Conservation (phyloP, 2,888 invertebrate species). For the Lithodes maja region DNA sequence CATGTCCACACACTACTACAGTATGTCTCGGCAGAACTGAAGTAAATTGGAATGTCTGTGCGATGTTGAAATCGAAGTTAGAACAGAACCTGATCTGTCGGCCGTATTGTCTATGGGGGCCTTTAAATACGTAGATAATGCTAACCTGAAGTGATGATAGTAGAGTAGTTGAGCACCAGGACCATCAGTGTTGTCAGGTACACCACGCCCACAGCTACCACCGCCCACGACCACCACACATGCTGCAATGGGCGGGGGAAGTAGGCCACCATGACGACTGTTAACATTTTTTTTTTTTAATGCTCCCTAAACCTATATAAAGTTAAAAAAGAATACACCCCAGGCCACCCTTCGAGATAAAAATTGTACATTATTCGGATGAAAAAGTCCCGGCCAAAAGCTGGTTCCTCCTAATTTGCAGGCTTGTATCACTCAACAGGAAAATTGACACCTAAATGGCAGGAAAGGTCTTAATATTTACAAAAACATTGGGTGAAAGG, state of each 20-base stretch:
- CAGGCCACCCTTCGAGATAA: too few species aligned
- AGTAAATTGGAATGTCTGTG: neutral
- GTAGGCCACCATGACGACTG: neutral
- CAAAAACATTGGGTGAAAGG: too few species aligned
- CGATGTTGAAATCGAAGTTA: too few species aligned
- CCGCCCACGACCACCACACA: neutral
- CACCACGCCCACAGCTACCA: neutral
- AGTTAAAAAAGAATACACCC: too few species aligned
- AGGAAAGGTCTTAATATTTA: too few species aligned
- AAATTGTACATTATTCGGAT: too few species aligned
- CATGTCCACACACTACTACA: neutral
- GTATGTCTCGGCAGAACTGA: neutral
- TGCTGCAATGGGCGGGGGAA: neutral
- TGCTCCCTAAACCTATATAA: too few species aligned
- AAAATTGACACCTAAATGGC: too few species aligned
- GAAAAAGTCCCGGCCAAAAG: too few species aligned
- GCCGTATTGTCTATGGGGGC: neutral
- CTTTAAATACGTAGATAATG: neutral
- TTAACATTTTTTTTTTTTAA: too few species aligned
- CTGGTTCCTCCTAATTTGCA: too few species aligned
- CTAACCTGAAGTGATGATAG: neutral
- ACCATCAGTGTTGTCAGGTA: neutral
- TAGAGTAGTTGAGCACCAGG: neutral
- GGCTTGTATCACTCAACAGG: too few species aligned
- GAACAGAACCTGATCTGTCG: neutral